Evolutionary conservation across 2,888 invertebrate species (phyloP).

Genomic region (Hoplodrina blanda): DNA sequence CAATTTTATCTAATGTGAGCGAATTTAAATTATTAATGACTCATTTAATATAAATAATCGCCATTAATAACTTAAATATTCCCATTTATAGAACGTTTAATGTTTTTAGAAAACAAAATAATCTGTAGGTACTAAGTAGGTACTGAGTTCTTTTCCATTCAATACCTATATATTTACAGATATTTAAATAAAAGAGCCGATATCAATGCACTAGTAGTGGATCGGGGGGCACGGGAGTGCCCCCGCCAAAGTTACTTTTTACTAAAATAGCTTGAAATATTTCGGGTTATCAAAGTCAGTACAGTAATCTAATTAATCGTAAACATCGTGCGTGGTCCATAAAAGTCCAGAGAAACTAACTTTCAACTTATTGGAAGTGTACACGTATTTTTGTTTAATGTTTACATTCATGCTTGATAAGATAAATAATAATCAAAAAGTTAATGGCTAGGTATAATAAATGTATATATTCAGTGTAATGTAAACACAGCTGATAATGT

Average conservation of each 20-base stretch:
- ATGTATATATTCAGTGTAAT: slow-evolving; percentile 51
- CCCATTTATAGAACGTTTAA: slow-evolving; percentile 7
- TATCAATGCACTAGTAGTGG: no score
- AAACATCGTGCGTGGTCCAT: slow-evolving; percentile 1
- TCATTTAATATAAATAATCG: slow-evolving; percentile 7
- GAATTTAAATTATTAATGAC: slow-evolving; percentile 14
- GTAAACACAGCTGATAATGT: slow-evolving; percentile 59
- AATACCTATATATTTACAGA: no score
- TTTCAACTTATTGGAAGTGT: slow-evolving; percentile 20
- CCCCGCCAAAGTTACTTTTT: no score
- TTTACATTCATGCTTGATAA: slow-evolving; percentile 59
- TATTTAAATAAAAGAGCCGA: no score
- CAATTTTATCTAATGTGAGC: slow-evolving; percentile 15
- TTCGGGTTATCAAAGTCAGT: neutral
- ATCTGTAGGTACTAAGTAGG: neutral
- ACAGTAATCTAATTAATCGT: neutral
- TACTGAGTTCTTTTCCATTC: no score
- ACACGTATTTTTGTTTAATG: slow-evolving; percentile 51
- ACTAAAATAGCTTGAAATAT: neutral
- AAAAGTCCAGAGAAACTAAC: slow-evolving; percentile 2
- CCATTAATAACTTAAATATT: slow-evolving; percentile 4
- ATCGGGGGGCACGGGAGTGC: no score
- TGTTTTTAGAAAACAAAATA: neutral
- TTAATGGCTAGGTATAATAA: slow-evolving; percentile 43
- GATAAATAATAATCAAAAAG: slow-evolving; percentile 50